Evolutionary conservation across 2,888 invertebrate species (phyloP), one percentile per base, ranked within the genome.

Genomic region (Volucella bombylans): DNA sequence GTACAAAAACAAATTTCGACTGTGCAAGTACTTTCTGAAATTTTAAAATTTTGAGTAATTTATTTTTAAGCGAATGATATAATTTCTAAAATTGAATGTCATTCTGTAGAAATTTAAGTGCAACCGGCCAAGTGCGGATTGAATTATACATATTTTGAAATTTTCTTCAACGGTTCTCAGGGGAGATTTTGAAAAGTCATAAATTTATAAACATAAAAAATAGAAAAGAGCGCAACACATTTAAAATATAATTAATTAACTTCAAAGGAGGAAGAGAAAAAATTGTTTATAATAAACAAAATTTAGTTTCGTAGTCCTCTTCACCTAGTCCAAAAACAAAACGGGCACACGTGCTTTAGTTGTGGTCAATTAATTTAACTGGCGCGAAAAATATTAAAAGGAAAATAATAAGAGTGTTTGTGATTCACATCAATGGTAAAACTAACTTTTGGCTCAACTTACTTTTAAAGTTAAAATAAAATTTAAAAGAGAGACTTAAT

Each of bases 251-350:
- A 15, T 11, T 23, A 23, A 49, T 38, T 23, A 39, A 64, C 64
- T 49, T 64, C 64, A 64, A 49, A 50, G 8, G 11, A 45, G n/a
- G 49, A 64, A 38, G 14, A 38, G 15, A n/a, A 23, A 11, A 47
- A 45, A 47, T 47, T 62, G 31, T 62, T 62, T 38, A 64, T 50
- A 39, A 39, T 64, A 64, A 64, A 64, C 38, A 49, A 64, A 49
- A 49, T 64, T 49, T 11, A 45, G 14, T 47, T 61, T 43, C 23
- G 31, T 47, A 47, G 12, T 23, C 15, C n/a, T 8, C 12, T 2
- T 49, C 62, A 62, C 62, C 62, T 62, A 38, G 38, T 39, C 4
- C 15, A 50, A 14, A 15, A 49, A 8, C 31, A 49, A 43, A 4
- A 15, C 9, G 18, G 11, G 15, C 11, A 15, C 15, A 43, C 12